These are phyloP conservation scores for Spatulosminthurus flaviceps DNA, from an alignment of 2,888 invertebrate genomes.

Conservation along the genomic window DNA sequence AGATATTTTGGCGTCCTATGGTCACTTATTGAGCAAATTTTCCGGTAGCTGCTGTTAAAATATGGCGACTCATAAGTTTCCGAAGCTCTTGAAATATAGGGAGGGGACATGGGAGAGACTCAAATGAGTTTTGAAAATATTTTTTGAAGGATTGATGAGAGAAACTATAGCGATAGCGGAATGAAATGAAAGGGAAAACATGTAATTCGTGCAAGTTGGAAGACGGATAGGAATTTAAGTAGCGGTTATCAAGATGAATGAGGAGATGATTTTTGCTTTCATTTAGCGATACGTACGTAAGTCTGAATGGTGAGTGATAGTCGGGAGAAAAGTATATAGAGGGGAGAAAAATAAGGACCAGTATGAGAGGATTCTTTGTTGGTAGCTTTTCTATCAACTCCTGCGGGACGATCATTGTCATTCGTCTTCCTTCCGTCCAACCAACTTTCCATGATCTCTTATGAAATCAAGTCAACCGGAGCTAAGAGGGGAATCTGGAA, in stretches of 20 bases:
- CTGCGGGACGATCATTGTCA: constrained; percentile 30
- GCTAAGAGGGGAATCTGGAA: no score
- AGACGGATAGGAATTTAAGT: constrained; percentile 25
- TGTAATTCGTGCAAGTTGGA: constrained; percentile 8
- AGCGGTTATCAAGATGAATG: constrained; percentile 22
- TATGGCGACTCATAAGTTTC: neutral
- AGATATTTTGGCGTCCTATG: no score
- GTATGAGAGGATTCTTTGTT: constrained; percentile 4
- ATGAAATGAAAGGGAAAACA: constrained; percentile 24
- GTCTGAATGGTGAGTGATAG: neutral
- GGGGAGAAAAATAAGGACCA: neutral
- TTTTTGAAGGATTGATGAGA: neutral
- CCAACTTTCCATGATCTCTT: constrained; percentile 16
- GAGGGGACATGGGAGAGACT: neutral
- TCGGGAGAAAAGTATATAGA: neutral
- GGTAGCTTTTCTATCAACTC: neutral
- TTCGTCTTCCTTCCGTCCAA: constrained; percentile 40
- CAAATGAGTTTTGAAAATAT: no score
- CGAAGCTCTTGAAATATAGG: neutral
- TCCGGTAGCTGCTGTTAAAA: no score
- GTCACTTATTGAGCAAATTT: no score
- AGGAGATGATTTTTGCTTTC: neutral
- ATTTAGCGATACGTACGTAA: neutral
- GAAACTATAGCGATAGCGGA: neutral
- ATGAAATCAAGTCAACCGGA: no score